phyloP scores from a whole-genome alignment of 2,113 vertebrate species.

The Periophthalmus modestus region DNA sequence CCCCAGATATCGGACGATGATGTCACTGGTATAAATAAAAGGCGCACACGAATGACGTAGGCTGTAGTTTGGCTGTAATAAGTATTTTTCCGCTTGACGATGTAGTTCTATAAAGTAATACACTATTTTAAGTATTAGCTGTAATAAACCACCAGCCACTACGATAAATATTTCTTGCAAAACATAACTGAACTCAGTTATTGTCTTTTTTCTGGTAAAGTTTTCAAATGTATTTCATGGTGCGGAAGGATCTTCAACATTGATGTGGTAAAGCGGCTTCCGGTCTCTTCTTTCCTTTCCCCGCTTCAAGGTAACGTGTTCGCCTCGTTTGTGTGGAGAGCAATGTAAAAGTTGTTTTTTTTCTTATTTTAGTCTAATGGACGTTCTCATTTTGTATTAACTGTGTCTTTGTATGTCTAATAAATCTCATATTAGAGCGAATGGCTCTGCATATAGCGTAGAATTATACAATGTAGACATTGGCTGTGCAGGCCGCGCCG shows the following conservation, averaged over 20 bases:
- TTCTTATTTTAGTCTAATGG: fast-evolving
- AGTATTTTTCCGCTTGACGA: conserved; percentile 44
- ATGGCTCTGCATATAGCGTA: fast-evolving
- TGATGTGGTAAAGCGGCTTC: conserved; percentile 59
- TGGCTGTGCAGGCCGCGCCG: conserved; percentile 45
- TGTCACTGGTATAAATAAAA: conserved; percentile 46
- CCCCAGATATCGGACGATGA: background rate
- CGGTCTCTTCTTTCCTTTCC: conserved; percentile 72
- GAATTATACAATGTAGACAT: background rate
- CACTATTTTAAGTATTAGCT: background rate
- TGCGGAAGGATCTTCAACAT: conserved; percentile 61
- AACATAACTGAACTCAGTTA: background rate
- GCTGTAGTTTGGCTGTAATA: fast-evolving
- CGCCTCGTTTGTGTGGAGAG: conserved; percentile 28
- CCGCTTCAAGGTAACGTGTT: conserved; percentile 81
- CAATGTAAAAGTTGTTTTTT: conserved; percentile 17
- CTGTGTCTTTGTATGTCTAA: background rate
- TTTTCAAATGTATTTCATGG: fast-evolving
- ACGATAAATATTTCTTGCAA: background rate
- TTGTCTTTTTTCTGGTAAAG: fast-evolving
- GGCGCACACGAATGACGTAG: conserved; percentile 59
- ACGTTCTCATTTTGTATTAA: background rate
- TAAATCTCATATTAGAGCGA: background rate
- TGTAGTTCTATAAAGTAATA: conserved; percentile 41
- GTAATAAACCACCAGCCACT: background rate